Evolutionary conservation across 2,113 vertebrate genomes (phyloP), one percentile per base, ranked within the genome.

Genomic region (Hemibagrus wyckioides): DNA sequence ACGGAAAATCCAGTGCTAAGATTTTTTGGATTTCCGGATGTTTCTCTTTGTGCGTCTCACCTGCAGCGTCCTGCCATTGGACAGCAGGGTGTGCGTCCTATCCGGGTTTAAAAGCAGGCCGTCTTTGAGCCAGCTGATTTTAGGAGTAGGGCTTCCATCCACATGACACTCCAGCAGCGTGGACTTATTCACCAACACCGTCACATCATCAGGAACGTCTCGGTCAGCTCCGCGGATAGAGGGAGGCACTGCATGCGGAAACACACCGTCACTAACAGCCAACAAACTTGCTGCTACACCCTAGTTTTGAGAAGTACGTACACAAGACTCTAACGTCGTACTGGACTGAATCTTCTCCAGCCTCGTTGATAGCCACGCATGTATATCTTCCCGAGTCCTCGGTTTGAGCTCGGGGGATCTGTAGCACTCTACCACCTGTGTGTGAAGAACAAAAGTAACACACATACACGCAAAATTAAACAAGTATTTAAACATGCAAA

Each of bases 321-420:
- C 98, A 79, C 87, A 99, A 94, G 1, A 99, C 96, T 75, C 90
- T 95, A n/a, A 99, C 88, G 0, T 98, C 92, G 25, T 99, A 99
- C 67, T 96, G 96, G 87, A 99, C 96, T 56, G 97, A 98, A 92
- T 98, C 97, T 90, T 99, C 96, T 86, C 98, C 98, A 0, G 97
- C 98, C 89, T 99, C 98, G 0, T 99, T 99, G 54, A 97, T 94
- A 0, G 98, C 98, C 91, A 99, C 96, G 41, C 98, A 99, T 0
- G 76, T 93, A 19, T 99, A 99, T 73, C 95, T 95, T 15, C 98
- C 98, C 0, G 96, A 95, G 81, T 99, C 96, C n/a, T 96, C 96
- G 1, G 89, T 90, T 54, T 92, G 97, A 0, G 94, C 95, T 82
- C 97, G 94, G 15, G 97, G 93, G 50, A 99, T 96, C 94, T 99